A percentile compares a stretch with the other conserved stretches of the same genome.
Conservation (phyloP, 2,888 invertebrate genomes). For the Synanthedon andrenaeformis region DNA sequence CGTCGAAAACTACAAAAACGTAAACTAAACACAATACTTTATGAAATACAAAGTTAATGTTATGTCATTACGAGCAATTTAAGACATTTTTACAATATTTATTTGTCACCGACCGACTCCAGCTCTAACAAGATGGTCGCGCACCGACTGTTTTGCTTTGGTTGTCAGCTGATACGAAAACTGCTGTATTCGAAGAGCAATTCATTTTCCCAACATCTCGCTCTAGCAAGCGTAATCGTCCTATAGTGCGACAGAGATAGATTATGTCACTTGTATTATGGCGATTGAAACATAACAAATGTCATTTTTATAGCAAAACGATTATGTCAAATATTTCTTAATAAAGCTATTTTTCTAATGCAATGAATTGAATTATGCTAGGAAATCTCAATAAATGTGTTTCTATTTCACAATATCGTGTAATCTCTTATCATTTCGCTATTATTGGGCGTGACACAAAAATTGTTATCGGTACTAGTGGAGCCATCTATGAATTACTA, state of each 20-base stretch:
- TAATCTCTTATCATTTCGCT: constrained; percentile 34
- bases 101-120: constrained; percentile 66
- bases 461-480: constrained; percentile 5
- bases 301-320: constrained; percentile 59
- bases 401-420: constrained; percentile 59
- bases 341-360: constrained; percentile 26
- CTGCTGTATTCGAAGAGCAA: constrained; percentile 46
- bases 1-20: constrained; percentile 49
- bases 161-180: constrained; percentile 71
- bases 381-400: constrained; percentile 24
- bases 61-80: constrained; percentile 61
- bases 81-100: constrained; percentile 66
- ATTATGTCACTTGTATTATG: constrained; percentile 12
- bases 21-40: constrained; percentile 55
- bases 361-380: constrained; percentile 53
- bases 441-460: constrained; percentile 51
- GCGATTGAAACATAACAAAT: constrained; percentile 36
- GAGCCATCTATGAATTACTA: constrained; percentile 38
- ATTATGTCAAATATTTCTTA: constrained; percentile 45
- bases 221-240: constrained; percentile 15
- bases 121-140: constrained; percentile 73
- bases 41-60: constrained; percentile 49
- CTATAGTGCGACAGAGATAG: constrained; percentile 29
- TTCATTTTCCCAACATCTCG: constrained; percentile 20
- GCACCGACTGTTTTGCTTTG: constrained; percentile 73